Percentiles rank a stretch among this genome's conserved stretches.
Evolutionary conservation across 2,797 vertebrate species (phyloP).

Genomic region (Aplochiton taeniatus): DNA sequence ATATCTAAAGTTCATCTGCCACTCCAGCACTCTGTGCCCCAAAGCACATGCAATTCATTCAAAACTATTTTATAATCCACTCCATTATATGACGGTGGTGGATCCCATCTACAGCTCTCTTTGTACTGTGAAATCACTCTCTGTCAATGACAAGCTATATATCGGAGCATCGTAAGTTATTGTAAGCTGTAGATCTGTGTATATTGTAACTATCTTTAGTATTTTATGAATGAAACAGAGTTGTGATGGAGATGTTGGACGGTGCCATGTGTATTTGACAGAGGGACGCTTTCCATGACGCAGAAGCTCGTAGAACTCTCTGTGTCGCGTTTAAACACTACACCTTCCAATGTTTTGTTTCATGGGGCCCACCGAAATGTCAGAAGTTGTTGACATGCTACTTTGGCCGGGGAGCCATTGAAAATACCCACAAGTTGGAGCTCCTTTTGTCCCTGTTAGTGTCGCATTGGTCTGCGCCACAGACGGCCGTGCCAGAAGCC

Average conservation of each 20-base stretch:
- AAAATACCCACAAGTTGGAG: too few species aligned
- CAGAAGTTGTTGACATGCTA: too few species aligned
- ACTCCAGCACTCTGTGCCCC: constrained; percentile 15
- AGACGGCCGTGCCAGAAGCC: too few species aligned
- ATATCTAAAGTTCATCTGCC: background rate
- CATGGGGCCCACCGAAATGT: too few species aligned
- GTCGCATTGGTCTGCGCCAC: too few species aligned
- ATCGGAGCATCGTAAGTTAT: constrained; percentile 54
- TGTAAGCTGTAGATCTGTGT: constrained; percentile 52
- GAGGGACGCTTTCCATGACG: constrained; percentile 50
- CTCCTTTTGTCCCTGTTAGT: too few species aligned
- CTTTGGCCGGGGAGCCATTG: too few species aligned
- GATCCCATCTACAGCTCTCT: constrained; percentile 41
- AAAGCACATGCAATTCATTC: constrained; percentile 13
- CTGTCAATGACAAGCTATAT: constrained; percentile 35
- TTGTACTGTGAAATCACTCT: constrained; percentile 48
- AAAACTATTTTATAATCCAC: constrained; percentile 6
- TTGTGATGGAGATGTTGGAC: constrained; percentile 23
- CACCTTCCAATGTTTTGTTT: too few species aligned
- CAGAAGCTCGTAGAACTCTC: too few species aligned
- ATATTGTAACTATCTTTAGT: constrained; percentile 43
- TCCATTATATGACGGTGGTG: constrained; percentile 43
- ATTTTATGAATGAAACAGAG: constrained; percentile 42
- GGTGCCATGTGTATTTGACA: constrained; percentile 44
- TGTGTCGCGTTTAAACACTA: too few species aligned